These are phyloP conservation scores for Microctenopoma stevenorrisi DNA, from an alignment of 2,797 vertebrate genomes.

Conservation along the genomic window DNA sequence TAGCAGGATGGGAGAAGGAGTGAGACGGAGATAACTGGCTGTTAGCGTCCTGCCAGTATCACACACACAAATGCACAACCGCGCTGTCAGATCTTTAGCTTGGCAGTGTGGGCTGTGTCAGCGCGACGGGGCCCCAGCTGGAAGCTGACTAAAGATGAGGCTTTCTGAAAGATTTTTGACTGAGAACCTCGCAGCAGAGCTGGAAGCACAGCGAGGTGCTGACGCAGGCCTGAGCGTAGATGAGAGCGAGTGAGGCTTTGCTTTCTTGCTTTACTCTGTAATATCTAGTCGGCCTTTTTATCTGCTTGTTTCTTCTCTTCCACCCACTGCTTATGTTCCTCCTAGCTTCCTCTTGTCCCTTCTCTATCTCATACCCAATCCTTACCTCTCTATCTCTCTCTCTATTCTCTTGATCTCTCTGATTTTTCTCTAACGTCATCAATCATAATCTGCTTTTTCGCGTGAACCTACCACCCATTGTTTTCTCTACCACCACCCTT, in stretches of 20 bases:
- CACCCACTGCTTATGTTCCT: constrained; percentile 15
- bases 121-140: constrained; percentile 69
- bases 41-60: constrained; percentile 22
- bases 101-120: constrained; percentile 32
- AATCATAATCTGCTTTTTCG: constrained; percentile 6
- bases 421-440: constrained; percentile 13
- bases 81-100: constrained; percentile 41
- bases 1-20: constrained; percentile 3
- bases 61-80: constrained; percentile 54
- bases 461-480: not conserved
- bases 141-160: constrained; percentile 70
- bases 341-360: constrained; percentile 1
- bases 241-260: constrained; percentile 26
- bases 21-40: constrained; percentile 18
- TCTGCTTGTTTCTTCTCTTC: constrained; percentile 30
- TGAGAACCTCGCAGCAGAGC: constrained; percentile 63
- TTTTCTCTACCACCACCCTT: not conserved
- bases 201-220: constrained; percentile 67
- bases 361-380: constrained; percentile 12
- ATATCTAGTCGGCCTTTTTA: constrained; percentile 35
- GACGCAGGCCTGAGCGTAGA: constrained; percentile 52
- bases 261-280: constrained; percentile 27
- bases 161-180: constrained; percentile 66
- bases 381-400: constrained; percentile 3
- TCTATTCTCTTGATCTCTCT: not conserved